Conservation (phyloP, 2,888 invertebrate species). For the Saturnia pavonia region DNA sequence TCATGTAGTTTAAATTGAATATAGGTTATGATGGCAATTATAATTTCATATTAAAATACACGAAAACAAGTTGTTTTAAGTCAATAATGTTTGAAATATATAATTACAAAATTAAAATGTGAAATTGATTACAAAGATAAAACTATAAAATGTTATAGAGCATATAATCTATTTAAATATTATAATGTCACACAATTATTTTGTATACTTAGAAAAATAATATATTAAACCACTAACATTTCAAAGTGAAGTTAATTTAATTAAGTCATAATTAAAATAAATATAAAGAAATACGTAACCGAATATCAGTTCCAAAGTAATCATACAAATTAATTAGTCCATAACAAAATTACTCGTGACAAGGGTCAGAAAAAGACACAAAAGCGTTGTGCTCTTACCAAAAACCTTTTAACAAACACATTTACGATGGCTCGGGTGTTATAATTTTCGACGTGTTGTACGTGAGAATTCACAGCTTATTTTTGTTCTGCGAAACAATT, state of each 20-base stretch:
- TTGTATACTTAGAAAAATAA: neutral
- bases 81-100: neutral
- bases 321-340: constrained; percentile 56
- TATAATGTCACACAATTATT: neutral
- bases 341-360: constrained; percentile 67
- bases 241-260: neutral
- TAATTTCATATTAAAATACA: neutral
- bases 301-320: constrained; percentile 26
- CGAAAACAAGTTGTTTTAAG: neutral
- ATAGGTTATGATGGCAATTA: neutral
- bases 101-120: no score
- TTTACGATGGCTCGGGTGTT: constrained; percentile 46
- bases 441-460: constrained; percentile 19
- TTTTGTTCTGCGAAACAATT: constrained; percentile 11
- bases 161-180: no score
- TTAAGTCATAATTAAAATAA: neutral
- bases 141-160: neutral
- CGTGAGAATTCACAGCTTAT: constrained; percentile 13
- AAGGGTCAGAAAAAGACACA: constrained; percentile 65
- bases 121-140: neutral
- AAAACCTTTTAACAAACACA: constrained; percentile 61
- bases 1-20: neutral
- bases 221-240: neutral
- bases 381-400: constrained; percentile 45
- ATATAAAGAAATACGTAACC: neutral